Evolutionary conservation across 2,113 vertebrate genomes (phyloP).

Genomic region (Caranx melampygus): DNA sequence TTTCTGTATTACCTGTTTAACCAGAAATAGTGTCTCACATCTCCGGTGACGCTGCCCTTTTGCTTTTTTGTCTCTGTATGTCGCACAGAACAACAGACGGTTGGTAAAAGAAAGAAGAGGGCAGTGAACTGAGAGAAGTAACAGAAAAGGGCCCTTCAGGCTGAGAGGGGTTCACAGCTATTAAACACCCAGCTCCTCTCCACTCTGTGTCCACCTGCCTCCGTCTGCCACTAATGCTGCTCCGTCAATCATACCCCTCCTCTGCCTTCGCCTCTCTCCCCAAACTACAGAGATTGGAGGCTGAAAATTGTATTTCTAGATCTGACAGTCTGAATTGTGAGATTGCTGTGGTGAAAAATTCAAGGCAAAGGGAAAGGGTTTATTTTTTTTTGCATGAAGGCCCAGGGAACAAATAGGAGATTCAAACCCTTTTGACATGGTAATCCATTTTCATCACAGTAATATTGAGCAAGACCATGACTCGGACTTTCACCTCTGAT

Average conservation of each 20-base stretch:
- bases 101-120: not conserved
- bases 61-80: not conserved
- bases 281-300: not conserved
- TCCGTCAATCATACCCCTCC: constrained; percentile 19
- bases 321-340: not conserved
- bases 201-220: not conserved
- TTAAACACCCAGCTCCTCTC: constrained; percentile 25
- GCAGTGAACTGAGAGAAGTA: not conserved
- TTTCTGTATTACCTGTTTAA: not conserved
- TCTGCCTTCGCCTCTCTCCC: not conserved
- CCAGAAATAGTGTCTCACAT: not conserved
- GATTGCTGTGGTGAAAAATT: not conserved
- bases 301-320: not conserved
- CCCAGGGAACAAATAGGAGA: not conserved
- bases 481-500: not conserved
- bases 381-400: not conserved
- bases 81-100: constrained; percentile 18
- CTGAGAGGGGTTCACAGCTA: constrained; percentile 30
- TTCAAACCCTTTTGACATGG: not conserved
- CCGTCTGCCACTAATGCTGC: constrained; percentile 10
- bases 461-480: too few species aligned
- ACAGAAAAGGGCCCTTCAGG: constrained; percentile 8
- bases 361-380: not conserved
- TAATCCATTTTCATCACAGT: not conserved
- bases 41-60: not conserved